Conservation (phyloP, 2,888 invertebrate genomes). For the Melikaiella ostensackeni region DNA sequence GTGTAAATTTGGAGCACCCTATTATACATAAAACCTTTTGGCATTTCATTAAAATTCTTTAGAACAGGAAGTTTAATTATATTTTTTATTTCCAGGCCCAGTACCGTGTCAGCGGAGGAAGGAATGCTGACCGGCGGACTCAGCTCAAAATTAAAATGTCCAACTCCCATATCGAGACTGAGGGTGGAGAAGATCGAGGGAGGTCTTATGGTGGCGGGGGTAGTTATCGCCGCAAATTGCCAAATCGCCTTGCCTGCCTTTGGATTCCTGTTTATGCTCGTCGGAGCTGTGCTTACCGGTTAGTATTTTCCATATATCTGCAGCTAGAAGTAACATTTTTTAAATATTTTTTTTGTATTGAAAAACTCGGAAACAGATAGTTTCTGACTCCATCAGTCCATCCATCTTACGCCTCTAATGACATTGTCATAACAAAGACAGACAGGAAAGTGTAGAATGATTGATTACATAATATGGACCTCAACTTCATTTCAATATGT, state of each 20-base stretch:
- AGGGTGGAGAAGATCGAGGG: conserved; percentile 88
- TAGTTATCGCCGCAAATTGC: conserved; percentile 87
- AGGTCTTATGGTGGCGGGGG: conserved; percentile 86
- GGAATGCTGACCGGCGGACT: conserved; percentile 70
- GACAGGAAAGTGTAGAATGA: background rate
- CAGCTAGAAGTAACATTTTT: background rate
- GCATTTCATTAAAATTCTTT: background rate
- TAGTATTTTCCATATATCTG: background rate
- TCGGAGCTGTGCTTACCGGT: conserved; percentile 88
- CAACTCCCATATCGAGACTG: conserved; percentile 84
- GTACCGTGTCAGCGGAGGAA: conserved; percentile 81
- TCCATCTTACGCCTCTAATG: background rate
- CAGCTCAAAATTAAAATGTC: conserved; percentile 78
- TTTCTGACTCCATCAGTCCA: background rate
- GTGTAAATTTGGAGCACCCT: too few relatives aligned
- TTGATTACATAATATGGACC: background rate
- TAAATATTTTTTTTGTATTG: too few relatives aligned
- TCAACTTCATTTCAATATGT: conserved; percentile 2
- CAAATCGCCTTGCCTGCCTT: conserved; percentile 88
- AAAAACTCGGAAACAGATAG: background rate
- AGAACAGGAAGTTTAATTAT: conserved; percentile 1
- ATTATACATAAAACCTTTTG: too few relatives aligned
- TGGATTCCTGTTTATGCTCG: conserved; percentile 86
- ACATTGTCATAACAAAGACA: background rate
- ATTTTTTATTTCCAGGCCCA: conserved; percentile 78